Evolutionary conservation across 2,113 vertebrate species (phyloP).

Genomic region (Cochlearius cochlearius): DNA sequence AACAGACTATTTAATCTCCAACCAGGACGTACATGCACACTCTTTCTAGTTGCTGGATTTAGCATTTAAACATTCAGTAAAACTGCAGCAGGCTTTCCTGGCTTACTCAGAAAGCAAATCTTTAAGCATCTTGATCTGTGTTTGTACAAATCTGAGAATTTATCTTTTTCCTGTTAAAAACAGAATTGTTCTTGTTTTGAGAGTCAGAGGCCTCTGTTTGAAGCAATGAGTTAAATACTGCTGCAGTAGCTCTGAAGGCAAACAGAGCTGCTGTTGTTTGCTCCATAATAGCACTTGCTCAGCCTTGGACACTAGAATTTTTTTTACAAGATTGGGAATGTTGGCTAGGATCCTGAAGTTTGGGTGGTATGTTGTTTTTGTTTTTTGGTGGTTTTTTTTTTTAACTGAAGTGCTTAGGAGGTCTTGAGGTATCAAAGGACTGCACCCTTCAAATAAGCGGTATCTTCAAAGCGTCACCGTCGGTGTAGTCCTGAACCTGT

Average conservation of each 20-base stretch:
- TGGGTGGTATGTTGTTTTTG: neutral
- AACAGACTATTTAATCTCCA: neutral
- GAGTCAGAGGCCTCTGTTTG: neutral
- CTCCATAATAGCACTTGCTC: slow-evolving; percentile 65
- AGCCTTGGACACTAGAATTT: slow-evolving; percentile 57
- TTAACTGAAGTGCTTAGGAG: neutral
- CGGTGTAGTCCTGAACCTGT: neutral
- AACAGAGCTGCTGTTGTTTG: slow-evolving; percentile 73
- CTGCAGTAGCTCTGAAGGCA: slow-evolving; percentile 37
- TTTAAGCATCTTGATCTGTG: slow-evolving; percentile 10
- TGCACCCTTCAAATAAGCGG: neutral
- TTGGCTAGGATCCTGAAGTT: slow-evolving; percentile 52
- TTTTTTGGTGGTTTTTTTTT: neutral
- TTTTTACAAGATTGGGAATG: slow-evolving; percentile 67
- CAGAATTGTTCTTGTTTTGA: neutral
- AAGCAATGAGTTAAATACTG: slow-evolving; percentile 34
- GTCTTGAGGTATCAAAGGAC: neutral
- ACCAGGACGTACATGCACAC: neutral
- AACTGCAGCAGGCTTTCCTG: neutral
- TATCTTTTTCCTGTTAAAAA: neutral
- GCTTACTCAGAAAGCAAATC: neutral
- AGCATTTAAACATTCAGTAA: neutral
- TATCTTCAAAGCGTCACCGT: rapidly evolving
- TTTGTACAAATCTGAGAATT: neutral
- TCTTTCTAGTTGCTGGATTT: neutral